Evolutionary conservation across 2,888 invertebrate species (phyloP), one percentile per base, ranked within the genome.

Genomic region (Phorcus lineatus): DNA sequence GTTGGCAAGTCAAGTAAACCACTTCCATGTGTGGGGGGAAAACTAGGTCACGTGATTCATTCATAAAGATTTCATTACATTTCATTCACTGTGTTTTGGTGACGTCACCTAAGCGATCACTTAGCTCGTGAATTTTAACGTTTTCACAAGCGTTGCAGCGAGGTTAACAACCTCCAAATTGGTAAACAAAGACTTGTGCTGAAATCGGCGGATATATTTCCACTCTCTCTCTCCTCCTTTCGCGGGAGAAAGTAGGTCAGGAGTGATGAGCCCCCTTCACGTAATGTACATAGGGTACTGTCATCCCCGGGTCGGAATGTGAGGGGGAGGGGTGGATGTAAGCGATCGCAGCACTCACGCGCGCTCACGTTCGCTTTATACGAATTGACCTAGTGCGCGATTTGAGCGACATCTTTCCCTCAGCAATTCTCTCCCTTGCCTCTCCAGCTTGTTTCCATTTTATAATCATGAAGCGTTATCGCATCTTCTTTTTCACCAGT

Each of bases 41-140:
- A 62, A 62, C 62, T 62, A 9, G 62, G 62, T 62, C 62, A 62
- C 62, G 62, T 62, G 62, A 62, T 62, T 62, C 62, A 62, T 62
- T 62, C 62, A 62, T 62, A 62, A 62, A 62, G 62, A 62, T 62
- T 62, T 62, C 62, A 62, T 62, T 62, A 24, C 62, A 62, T 62
- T 62, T 62, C 62, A 62, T 62, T 62, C 62, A 62, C 62, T 16
- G 28, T 24, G 62, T 28, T 24, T 24, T 17, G 13, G 62, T 62
- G 62, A 62, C 62, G 62, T 62, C 62, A 62, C 24, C 17, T 16
- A 16, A 28, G 13, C 2, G 62, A 24, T n/a, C 24, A 24, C 13
- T n/a, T 3, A 28, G 28, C 28, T 28, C 17, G 62, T 24, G 62
- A 62, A 62, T 28, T 62, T 62, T 24, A 62, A 28, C 22, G 28